These are phyloP conservation scores for Phyllotreta cruciferae DNA, from an alignment of 2,888 invertebrate species.

Conservation along the genomic window DNA sequence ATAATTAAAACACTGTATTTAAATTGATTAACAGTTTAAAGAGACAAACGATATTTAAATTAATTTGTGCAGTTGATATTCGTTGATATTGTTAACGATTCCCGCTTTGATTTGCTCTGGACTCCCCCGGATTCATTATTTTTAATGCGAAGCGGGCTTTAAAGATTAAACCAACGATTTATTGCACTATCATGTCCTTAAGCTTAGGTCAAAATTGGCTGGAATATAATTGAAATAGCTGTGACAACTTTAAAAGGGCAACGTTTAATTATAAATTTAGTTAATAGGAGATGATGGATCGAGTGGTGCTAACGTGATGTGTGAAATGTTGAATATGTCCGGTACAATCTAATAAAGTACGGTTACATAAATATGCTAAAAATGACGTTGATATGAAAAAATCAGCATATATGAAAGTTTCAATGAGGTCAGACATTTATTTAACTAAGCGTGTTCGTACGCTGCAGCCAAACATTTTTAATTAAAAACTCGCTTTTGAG, in stretches of 20 bases:
- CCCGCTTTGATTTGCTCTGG: slow-evolving; percentile 4
- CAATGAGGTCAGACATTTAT: slow-evolving; percentile 27
- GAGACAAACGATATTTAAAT: neutral
- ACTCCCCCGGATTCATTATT: slow-evolving; percentile 15
- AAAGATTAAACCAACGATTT: slow-evolving; percentile 20
- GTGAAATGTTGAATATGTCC: too few relatives aligned
- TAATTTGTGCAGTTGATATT: slow-evolving; percentile 4
- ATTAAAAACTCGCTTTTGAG: slow-evolving; percentile 25
- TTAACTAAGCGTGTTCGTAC: slow-evolving; percentile 19
- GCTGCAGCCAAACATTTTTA: slow-evolving; percentile 16
- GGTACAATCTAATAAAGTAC: slow-evolving; percentile 8
- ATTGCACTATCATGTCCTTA: slow-evolving; percentile 15
- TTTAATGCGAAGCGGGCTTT: slow-evolving; percentile 14
- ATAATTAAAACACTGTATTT: neutral
- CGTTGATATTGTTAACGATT: slow-evolving; percentile 6
- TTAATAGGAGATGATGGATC: too few relatives aligned
- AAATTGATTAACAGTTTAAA: neutral
- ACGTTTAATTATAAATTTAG: too few relatives aligned
- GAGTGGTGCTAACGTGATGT: too few relatives aligned
- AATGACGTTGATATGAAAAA: slow-evolving; percentile 14
- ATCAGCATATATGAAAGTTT: slow-evolving; percentile 24
- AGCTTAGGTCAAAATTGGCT: slow-evolving; percentile 17
- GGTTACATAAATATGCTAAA: slow-evolving; percentile 10
- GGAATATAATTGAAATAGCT: slow-evolving; percentile 7
- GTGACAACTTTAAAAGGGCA: neutral